Conservation (phyloP, 2,888 invertebrate genomes). For the Phortica magna region DNA sequence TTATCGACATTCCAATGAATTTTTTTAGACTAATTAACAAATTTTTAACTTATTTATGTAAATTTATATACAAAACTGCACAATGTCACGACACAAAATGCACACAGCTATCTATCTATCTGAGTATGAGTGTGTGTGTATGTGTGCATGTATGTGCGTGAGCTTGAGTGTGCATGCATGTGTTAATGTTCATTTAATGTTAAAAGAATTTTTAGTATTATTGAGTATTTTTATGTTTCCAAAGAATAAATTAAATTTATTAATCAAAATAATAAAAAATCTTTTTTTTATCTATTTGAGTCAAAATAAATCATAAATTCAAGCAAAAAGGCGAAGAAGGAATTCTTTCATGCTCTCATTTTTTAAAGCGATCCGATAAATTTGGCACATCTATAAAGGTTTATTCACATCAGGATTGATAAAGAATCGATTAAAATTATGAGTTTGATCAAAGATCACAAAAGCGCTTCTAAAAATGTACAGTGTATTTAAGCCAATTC, state of each 20-base stretch:
- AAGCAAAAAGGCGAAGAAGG: too few relatives aligned
- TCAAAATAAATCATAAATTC: too few relatives aligned
- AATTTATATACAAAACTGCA: background rate
- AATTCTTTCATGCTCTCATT: too few relatives aligned
- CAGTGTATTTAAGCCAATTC: too few relatives aligned
- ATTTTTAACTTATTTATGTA: slow-evolving; percentile 70
- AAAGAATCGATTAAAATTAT: too few relatives aligned
- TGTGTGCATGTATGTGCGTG: background rate
- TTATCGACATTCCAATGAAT: slow-evolving; percentile 77
- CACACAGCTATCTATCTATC: background rate
- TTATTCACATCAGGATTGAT: too few relatives aligned
- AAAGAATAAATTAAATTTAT: slow-evolving; percentile 72
- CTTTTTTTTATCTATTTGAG: background rate
- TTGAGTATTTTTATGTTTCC: slow-evolving; percentile 71
- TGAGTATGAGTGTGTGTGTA: background rate
- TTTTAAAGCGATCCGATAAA: too few relatives aligned
- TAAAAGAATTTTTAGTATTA: slow-evolving; percentile 39
- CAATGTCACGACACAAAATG: background rate
- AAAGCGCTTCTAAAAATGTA: too few relatives aligned
- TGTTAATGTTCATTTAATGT: slow-evolving; percentile 42
- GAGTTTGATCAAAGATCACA: too few relatives aligned
- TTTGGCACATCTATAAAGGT: too few relatives aligned
- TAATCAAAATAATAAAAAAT: slow-evolving; percentile 53
- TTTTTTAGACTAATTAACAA: slow-evolving; percentile 72
- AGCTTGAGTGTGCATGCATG: background rate